Percentiles rank a stretch among this genome's conserved stretches.
phyloP scores from a whole-genome alignment of 2,113 vertebrate genomes.

The Laterallus jamaicensis region DNA sequence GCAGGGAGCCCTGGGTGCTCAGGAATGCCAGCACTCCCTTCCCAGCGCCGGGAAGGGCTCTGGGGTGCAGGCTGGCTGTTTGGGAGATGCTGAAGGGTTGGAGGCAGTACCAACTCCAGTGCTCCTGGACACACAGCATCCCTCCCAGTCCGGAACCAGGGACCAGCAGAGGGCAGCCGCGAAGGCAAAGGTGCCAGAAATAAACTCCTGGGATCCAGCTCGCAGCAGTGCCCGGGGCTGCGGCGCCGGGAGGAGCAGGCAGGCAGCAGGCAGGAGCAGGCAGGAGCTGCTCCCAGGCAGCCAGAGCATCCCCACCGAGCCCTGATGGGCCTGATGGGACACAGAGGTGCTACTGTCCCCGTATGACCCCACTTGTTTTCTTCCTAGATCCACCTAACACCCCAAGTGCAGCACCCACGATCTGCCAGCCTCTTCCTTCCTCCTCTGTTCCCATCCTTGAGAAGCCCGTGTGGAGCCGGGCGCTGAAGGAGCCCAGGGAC shows the following conservation, averaged over 20 bases:
- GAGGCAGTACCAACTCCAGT: too few species aligned
- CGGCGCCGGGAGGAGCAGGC: neutral
- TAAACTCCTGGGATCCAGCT: neutral
- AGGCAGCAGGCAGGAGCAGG: neutral
- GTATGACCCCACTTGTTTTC: fast-evolving
- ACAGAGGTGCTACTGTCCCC: neutral
- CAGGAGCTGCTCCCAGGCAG: neutral
- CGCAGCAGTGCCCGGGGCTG: neutral
- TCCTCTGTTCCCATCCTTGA: neutral
- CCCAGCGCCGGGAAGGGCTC: neutral
- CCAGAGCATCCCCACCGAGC: neutral
- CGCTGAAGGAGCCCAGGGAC: neutral
- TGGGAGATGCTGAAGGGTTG: fast-evolving
- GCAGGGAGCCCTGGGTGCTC: neutral
- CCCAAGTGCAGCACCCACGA: neutral
- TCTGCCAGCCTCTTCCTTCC: neutral
- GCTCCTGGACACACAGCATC: neutral
- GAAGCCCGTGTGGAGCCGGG: neutral
- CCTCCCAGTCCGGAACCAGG: neutral
- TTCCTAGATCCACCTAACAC: neutral
- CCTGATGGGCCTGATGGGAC: too few species aligned
- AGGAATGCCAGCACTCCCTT: fast-evolving
- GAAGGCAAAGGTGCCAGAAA: neutral
- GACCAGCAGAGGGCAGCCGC: slow-evolving; percentile 6
- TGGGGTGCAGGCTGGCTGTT: fast-evolving